Evolutionary conservation across 2,888 invertebrate species (phyloP).

Genomic region (Drosophila lacicola): DNA sequence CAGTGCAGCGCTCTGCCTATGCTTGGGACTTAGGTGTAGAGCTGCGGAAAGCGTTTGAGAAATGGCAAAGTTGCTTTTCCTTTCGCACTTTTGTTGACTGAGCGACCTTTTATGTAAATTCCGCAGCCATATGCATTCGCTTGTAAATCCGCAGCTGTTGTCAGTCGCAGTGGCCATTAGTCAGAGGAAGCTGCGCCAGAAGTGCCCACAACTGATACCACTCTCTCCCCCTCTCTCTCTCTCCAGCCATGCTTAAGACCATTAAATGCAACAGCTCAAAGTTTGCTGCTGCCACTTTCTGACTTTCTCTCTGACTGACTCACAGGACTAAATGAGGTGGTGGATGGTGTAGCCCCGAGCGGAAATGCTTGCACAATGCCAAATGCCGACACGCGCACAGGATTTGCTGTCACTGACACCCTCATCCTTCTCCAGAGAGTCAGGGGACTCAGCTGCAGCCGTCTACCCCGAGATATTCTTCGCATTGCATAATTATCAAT

Average conservation of each 20-base stretch:
- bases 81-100: conserved; percentile 52
- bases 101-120: conserved; percentile 76
- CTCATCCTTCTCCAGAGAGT: conserved; percentile 1
- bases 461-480: conserved; percentile 11
- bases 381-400: conserved; percentile 77
- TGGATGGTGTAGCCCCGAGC: conserved; percentile 33
- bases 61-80: conserved; percentile 48
- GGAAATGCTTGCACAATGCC: conserved; percentile 76
- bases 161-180: conserved; percentile 79
- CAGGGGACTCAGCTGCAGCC: conserved; percentile 36
- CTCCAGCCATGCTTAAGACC: conserved; percentile 38
- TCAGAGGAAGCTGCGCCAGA: conserved; percentile 55
- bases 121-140: conserved; percentile 68
- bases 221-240: neutral
- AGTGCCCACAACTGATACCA: conserved; percentile 42
- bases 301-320: conserved; percentile 32
- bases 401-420: conserved; percentile 68
- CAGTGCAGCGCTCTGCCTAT: conserved; percentile 1
- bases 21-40: conserved; percentile 7
- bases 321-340: conserved; percentile 19
- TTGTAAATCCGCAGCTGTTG: conserved; percentile 78
- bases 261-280: conserved; percentile 76
- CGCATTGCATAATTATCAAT: conserved; percentile 75
- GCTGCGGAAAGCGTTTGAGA: conserved; percentile 34
- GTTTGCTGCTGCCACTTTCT: conserved; percentile 30